Percentiles rank a stretch among this genome's conserved stretches.
Conservation (phyloP, 2,113 vertebrate species). For the Nannobrachium achirus region DNA sequence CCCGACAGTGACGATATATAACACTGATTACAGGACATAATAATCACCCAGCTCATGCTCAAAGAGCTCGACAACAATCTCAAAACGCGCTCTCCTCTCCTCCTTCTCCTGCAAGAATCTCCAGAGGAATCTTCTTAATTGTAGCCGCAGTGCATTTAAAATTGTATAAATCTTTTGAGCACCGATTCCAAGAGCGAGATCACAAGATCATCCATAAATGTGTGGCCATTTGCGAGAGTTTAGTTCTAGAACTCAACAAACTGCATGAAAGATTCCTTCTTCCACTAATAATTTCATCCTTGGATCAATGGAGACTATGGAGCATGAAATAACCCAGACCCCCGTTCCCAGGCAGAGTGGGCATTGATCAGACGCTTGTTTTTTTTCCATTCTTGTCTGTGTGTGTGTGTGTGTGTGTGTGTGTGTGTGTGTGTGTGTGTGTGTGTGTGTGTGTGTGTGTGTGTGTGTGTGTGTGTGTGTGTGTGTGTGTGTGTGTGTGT, state of each 20-base stretch:
- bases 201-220: slow-evolving; percentile 31
- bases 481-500: slow-evolving; percentile 37
- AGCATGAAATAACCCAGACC: slow-evolving; percentile 73
- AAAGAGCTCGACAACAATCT: background rate
- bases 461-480: slow-evolving; percentile 3
- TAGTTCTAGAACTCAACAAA: slow-evolving; percentile 43
- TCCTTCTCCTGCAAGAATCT: background rate
- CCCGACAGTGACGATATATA: too few relatives aligned
- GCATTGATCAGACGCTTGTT: slow-evolving; percentile 57
- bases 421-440: slow-evolving; percentile 19
- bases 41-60: too few relatives aligned
- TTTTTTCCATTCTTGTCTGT: too few relatives aligned
- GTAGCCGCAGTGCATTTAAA: background rate
- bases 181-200: slow-evolving; percentile 6
- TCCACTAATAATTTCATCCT: slow-evolving; percentile 69
- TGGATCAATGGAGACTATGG: slow-evolving; percentile 67
- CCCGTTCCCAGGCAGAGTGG: slow-evolving; percentile 50
- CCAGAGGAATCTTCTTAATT: background rate
- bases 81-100: too few relatives aligned
- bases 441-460: slow-evolving; percentile 2
- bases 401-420: background rate
- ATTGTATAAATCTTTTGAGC: background rate
- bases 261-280: slow-evolving; percentile 58
- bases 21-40: too few relatives aligned
- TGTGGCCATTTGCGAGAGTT: slow-evolving; percentile 17